Percentiles rank a stretch among this genome's conserved stretches.
These are phyloP conservation scores for Dromius quadrimaculatus DNA, from an alignment of 2,888 invertebrate genomes.

Conservation along the genomic window DNA sequence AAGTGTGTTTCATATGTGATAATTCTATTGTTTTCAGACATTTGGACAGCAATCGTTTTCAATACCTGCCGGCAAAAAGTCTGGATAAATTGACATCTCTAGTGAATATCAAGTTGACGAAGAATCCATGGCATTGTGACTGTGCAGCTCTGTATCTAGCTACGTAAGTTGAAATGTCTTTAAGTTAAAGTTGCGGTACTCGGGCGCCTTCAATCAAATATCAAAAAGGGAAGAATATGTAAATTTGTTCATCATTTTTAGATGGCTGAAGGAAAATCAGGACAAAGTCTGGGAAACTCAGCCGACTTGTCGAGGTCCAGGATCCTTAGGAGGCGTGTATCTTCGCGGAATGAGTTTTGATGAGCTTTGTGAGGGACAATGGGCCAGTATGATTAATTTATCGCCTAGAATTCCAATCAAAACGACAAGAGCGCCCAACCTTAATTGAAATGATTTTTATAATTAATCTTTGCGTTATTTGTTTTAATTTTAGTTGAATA, in stretches of 20 bases:
- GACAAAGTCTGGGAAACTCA: constrained; percentile 79
- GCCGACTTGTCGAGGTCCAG: constrained; percentile 79
- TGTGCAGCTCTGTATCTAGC: constrained; percentile 81
- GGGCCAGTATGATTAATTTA: constrained; percentile 82
- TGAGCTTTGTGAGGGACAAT: constrained; percentile 80
- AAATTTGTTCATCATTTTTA: constrained; percentile 62
- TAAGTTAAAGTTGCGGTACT: too few relatives aligned
- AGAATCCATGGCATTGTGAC: constrained; percentile 87
- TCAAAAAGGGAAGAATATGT: too few relatives aligned
- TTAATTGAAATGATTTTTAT: background rate
- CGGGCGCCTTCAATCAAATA: too few relatives aligned
- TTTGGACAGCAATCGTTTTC: constrained; percentile 80
- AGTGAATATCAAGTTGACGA: constrained; percentile 76
- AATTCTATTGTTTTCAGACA: constrained; percentile 70
- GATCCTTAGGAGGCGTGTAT: constrained; percentile 76
- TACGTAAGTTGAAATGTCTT: constrained; percentile 68
- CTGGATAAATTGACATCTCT: constrained; percentile 75
- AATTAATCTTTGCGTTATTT: background rate
- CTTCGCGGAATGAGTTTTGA: constrained; percentile 78
- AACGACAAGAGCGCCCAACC: constrained; percentile 19
- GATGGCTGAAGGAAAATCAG: constrained; percentile 77
- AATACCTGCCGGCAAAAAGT: constrained; percentile 75
- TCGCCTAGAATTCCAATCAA: constrained; percentile 74
- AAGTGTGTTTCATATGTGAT: background rate
- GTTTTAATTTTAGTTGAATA: background rate